These are phyloP conservation scores for Hyposoter didymator DNA, from an alignment of 2,888 invertebrate species.

Conservation along the genomic window DNA sequence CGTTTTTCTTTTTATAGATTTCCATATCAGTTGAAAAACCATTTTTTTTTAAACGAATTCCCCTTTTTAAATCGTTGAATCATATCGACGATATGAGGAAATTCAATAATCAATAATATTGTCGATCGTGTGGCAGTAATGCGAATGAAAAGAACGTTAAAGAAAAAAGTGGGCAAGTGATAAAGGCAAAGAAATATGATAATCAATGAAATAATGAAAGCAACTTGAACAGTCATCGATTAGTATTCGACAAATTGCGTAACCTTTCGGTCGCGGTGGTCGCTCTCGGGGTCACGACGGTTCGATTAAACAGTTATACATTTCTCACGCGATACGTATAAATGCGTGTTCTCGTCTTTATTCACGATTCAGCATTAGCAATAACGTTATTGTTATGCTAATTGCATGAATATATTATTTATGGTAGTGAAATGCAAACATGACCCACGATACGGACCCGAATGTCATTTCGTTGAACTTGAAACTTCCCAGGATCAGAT, in stretches of 20 bases:
- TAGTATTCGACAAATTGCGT: slow-evolving; percentile 60
- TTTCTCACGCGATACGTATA: slow-evolving; percentile 27
- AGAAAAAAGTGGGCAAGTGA: not conserved
- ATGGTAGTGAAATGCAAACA: not conserved
- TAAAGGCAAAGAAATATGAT: not conserved
- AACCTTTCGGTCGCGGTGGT: slow-evolving; percentile 43
- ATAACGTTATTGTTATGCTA: slow-evolving; percentile 14
- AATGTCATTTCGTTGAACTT: not conserved
- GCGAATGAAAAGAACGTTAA: not conserved
- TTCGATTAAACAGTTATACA: slow-evolving; percentile 59
- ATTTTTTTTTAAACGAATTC: not conserved
- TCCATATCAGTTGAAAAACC: too few relatives aligned
- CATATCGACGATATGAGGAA: not conserved
- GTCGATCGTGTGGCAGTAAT: not conserved
- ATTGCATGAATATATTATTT: slow-evolving; percentile 15
- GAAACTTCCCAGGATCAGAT: not conserved
- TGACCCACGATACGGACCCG: not conserved
- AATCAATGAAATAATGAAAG: slow-evolving; percentile 22
- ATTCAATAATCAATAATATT: not conserved
- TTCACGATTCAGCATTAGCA: not conserved
- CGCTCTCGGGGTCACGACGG: slow-evolving; percentile 56
- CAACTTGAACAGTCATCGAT: slow-evolving; percentile 45
- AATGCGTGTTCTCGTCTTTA: not conserved
- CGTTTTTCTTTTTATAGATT: not conserved
- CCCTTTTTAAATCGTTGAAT: not conserved